These are phyloP conservation scores for Ammodytes marinus DNA, from an alignment of 2,113 vertebrate species.

Conservation along the genomic window DNA sequence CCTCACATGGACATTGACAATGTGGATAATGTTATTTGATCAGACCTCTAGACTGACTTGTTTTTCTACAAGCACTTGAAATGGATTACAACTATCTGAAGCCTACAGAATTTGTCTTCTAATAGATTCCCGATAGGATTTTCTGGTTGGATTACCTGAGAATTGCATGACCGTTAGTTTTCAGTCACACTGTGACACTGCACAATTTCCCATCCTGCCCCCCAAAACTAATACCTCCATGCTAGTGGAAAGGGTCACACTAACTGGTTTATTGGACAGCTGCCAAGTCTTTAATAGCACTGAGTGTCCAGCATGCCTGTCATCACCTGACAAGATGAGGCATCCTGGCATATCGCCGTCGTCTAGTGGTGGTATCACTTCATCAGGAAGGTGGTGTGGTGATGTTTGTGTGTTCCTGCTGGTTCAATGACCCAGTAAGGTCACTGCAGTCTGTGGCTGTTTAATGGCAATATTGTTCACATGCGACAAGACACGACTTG, in stretches of 20 bases:
- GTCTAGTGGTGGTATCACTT: not conserved
- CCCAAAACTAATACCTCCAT: slow-evolving; percentile 35
- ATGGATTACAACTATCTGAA: slow-evolving; percentile 38
- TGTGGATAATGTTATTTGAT: not conserved
- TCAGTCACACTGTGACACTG: slow-evolving; percentile 18
- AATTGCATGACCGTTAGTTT: slow-evolving; percentile 28
- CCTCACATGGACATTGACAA: not conserved
- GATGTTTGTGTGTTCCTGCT: not conserved
- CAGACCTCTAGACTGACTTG: not conserved
- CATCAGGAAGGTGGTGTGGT: not conserved
- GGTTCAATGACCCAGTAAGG: slow-evolving; percentile 23
- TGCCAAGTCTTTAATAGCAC: slow-evolving; percentile 55
- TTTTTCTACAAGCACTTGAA: not conserved
- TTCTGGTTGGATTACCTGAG: slow-evolving; percentile 42
- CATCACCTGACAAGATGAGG: slow-evolving; percentile 40
- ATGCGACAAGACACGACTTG: slow-evolving; percentile 31
- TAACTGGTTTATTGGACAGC: slow-evolving; percentile 43
- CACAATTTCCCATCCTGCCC: slow-evolving; percentile 26
- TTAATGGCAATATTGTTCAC: slow-evolving; percentile 32
- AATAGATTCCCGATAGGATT: slow-evolving; percentile 21
- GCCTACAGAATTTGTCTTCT: not conserved
- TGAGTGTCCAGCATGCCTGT: slow-evolving; percentile 31
- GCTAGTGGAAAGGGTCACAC: slow-evolving; percentile 44
- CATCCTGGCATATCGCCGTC: slow-evolving; percentile 32
- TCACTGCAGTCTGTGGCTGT: slow-evolving; percentile 45